Evolutionary conservation across 2,888 invertebrate genomes (phyloP).

Genomic region (Aplocera efformata): DNA sequence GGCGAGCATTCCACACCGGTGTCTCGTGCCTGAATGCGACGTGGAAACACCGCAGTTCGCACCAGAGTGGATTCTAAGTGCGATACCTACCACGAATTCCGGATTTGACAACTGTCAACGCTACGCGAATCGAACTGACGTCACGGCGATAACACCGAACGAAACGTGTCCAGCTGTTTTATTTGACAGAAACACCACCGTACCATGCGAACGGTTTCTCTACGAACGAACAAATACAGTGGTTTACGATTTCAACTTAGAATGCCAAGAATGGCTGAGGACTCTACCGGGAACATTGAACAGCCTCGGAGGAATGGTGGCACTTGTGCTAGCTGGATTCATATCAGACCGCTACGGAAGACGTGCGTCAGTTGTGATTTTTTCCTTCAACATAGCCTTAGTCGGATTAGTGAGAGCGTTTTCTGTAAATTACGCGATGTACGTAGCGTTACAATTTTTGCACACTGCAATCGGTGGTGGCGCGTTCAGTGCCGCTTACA

Average conservation of each 20-base stretch:
- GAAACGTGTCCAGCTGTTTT: constrained; percentile 47
- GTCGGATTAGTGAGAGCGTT: constrained; percentile 63
- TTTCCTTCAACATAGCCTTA: constrained; percentile 61
- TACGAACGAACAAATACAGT: constrained; percentile 60
- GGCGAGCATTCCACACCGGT: constrained; percentile 58
- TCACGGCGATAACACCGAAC: constrained; percentile 23
- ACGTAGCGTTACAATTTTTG: constrained; percentile 58
- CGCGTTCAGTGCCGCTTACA: constrained; percentile 65
- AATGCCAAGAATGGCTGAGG: constrained; percentile 84
- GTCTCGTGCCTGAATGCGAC: constrained; percentile 59
- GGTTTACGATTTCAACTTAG: constrained; percentile 65
- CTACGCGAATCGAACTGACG: constrained; percentile 41
- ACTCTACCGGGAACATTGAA: constrained; percentile 87
- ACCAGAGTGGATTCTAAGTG: constrained; percentile 57
- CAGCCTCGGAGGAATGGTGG: constrained; percentile 85
- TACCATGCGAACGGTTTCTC: constrained; percentile 58
- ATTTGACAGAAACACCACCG: constrained; percentile 50
- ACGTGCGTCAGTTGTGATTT: constrained; percentile 59
- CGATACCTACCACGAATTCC: constrained; percentile 50
- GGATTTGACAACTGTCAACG: constrained; percentile 62
- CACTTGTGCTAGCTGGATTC: constrained; percentile 84
- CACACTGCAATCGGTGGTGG: constrained; percentile 70
- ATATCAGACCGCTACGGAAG: constrained; percentile 83
- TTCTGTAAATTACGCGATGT: constrained; percentile 67
- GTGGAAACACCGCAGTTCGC: constrained; percentile 45